These are phyloP conservation scores for Podotricha telesiphe DNA, from an alignment of 2,888 invertebrate genomes.

Conservation along the genomic window DNA sequence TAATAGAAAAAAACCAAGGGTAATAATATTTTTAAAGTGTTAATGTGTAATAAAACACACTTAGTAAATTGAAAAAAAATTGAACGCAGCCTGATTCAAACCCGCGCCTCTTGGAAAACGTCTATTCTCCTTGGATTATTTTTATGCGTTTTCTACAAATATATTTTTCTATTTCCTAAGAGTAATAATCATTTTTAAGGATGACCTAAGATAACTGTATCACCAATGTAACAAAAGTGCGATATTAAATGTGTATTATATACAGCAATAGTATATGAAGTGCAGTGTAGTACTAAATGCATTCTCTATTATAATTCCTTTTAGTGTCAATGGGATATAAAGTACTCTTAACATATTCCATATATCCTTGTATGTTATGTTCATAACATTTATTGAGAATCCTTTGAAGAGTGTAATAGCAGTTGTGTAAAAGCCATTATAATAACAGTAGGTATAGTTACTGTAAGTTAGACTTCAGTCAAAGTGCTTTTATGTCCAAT, in stretches of 20 bases:
- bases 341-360: conserved; percentile 28
- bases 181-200: no score
- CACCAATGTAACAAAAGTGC: background rate
- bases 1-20: no score
- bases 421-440: conserved; percentile 7
- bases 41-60: no score
- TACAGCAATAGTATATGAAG: conserved; percentile 28
- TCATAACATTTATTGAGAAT: conserved; percentile 7
- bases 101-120: no score
- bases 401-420: background rate
- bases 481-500: background rate
- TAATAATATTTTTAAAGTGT: no score
- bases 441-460: conserved; percentile 1
- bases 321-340: conserved; percentile 29
- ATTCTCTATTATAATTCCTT: conserved; percentile 27
- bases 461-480: background rate
- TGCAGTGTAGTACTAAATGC: conserved; percentile 17
- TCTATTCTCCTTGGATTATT: no score
- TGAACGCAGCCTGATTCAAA: no score
- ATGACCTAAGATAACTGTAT: background rate
- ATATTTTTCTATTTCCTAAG: no score
- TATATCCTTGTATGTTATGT: background rate
- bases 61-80: no score
- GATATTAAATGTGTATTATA: background rate
- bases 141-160: no score